Evolutionary conservation across 2,888 invertebrate genomes (phyloP).

Genomic region (Nephrotoma appendiculata): DNA sequence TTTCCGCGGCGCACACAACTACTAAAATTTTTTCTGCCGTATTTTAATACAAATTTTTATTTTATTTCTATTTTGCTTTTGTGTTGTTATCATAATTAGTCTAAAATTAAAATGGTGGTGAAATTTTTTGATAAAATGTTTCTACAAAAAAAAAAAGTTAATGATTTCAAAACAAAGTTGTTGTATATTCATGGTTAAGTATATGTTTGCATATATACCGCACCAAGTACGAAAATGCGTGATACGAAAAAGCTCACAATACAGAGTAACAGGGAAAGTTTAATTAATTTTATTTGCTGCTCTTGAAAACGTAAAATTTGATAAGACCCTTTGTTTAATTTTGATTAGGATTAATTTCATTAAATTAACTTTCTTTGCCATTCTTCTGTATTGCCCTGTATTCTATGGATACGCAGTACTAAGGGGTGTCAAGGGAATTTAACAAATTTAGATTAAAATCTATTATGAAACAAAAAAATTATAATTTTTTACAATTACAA

Average conservation of each 20-base stretch:
- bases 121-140: background rate
- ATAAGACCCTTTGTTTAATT: background rate
- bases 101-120: background rate
- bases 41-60: background rate
- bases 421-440: background rate
- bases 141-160: background rate
- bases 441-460: background rate
- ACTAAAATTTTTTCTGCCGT: background rate
- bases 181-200: background rate
- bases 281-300: background rate
- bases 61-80: background rate
- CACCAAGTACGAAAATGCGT: background rate
- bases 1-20: background rate
- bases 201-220: background rate
- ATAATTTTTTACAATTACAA: background rate
- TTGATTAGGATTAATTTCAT: background rate
- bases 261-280: background rate
- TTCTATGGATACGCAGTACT: background rate
- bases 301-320: background rate
- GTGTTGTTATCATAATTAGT: background rate
- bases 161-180: background rate
- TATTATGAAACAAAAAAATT: background rate
- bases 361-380: background rate
- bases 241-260: background rate
- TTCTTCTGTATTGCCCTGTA: background rate